Percentiles rank a stretch among this genome's conserved stretches.
Evolutionary conservation across 1,140 invertebrate genomes (phyloP).

Genomic region (Neodiprion fabricii): DNA sequence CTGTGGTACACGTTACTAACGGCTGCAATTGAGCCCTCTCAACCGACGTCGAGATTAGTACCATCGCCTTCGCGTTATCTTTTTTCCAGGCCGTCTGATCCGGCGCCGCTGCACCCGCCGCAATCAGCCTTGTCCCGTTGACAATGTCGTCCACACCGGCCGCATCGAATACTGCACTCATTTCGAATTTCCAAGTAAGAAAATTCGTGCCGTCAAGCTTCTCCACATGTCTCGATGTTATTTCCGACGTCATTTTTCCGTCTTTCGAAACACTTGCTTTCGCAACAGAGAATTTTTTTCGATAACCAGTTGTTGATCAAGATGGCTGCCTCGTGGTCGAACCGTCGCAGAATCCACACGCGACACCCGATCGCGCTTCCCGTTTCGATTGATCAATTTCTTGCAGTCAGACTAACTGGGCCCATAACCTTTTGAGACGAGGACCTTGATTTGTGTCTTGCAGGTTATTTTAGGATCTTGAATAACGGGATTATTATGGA

Average conservation of each 20-base stretch:
- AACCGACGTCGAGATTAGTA: neutral
- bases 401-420: slow-evolving; percentile 8
- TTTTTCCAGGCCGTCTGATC: slow-evolving; percentile 14
- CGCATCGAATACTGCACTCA: slow-evolving; percentile 11
- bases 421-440: slow-evolving; percentile 25
- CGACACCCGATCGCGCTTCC: neutral
- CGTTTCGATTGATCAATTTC: slow-evolving; percentile 2
- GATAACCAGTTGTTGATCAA: no score
- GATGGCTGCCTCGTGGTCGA: no score
- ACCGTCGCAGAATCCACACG: no score
- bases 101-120: neutral
- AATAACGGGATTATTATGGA: no score
- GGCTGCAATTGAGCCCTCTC: slow-evolving; percentile 15
- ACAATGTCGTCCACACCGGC: slow-evolving; percentile 18
- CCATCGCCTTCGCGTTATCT: slow-evolving; percentile 22
- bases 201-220: slow-evolving; percentile 26
- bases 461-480: no score
- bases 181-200: neutral
- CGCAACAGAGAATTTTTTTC: no score
- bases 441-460: no score
- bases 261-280: neutral
- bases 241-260: slow-evolving; percentile 17
- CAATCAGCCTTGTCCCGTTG: slow-evolving; percentile 10
- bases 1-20: slow-evolving; percentile 10
- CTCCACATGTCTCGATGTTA: slow-evolving; percentile 12